phyloP scores from a whole-genome alignment of 2,113 vertebrate species.

The Leptodactylus fuscus region DNA sequence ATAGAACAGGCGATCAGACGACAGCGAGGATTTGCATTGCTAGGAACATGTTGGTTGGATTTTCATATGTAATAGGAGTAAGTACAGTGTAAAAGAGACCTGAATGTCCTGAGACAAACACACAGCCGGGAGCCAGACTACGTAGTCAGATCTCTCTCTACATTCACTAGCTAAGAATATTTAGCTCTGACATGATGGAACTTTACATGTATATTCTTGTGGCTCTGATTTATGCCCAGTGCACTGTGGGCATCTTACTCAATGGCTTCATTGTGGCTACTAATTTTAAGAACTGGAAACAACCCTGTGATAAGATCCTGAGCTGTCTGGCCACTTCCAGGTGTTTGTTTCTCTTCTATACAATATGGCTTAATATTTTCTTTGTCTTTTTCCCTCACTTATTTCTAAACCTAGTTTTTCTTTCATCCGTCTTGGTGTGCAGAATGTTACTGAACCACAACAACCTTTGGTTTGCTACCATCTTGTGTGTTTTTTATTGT shows the following conservation, averaged over 20 bases:
- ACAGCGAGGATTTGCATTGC: too few species aligned
- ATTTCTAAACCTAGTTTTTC: not conserved
- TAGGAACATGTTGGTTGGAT: too few species aligned
- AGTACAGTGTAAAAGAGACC: too few species aligned
- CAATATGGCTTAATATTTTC: not conserved
- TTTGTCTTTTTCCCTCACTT: not conserved
- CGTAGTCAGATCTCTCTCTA: not conserved
- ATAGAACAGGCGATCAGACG: too few species aligned
- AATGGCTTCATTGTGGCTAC: not conserved
- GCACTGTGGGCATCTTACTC: not conserved
- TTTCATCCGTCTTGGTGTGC: not conserved
- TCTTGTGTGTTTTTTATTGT: conserved; percentile 22
- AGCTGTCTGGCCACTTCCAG: not conserved
- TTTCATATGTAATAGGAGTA: not conserved
- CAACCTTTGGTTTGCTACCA: not conserved
- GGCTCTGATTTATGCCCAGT: not conserved
- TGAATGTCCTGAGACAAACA: not conserved
- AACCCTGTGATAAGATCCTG: not conserved
- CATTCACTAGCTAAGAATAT: too few species aligned
- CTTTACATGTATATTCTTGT: not conserved
- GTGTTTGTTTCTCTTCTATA: not conserved
- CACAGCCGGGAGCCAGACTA: not conserved
- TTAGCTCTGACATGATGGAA: too few species aligned
- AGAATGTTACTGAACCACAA: not conserved
- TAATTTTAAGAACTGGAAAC: not conserved